Base-by-base conservation (phyloP, 1,140 invertebrate genomes). In the Aculops lycopersici region DNA sequence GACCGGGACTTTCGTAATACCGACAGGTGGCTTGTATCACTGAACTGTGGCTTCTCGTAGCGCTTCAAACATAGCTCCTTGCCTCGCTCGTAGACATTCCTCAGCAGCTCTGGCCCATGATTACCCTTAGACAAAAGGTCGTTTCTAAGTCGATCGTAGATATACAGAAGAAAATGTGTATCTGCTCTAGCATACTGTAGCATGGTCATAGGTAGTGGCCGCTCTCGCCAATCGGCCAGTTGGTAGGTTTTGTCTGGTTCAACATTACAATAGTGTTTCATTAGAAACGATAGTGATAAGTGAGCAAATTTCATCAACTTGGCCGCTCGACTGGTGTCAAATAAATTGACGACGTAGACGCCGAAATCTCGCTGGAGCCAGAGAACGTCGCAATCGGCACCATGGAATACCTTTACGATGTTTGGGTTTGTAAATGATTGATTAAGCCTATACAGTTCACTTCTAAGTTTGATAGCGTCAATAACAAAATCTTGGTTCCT, bases 321-420 rank as follows among this genome's bases (percentile, higher is more conserved):
- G 0, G 80, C 70, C 0, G 84, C 86, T 50, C 76, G 69, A 53
- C 80, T 67, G 0, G 88, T 97, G 53, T 98, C 90, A 56, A 97
- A 94, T 69, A 97, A 71, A 50, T 92, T 90, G 0, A 97, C 83
- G 15, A 97, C 55, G 52, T 97, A 97, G 0, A 97, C 48, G 0
- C 79, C 76, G 41, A 95, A 70, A 62, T 98, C 90, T 37, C 79
- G 64, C 55, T 97, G 90, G 17, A 98, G 58, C 90, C 90, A 97
- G 17, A 70, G 57, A 21, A 97, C 66, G 55, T 98, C 90, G 36
- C 52, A 62, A 42, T 83, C 70, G 1, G 78, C 74, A 31, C 88
- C 88, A 55, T 97, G 90, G 49, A 97, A 74, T 2, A 95, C 78
- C 62, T 95, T 97, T 0, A 94, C 50, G 50, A 92, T 73, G 21